Conservation (phyloP, 2,888 invertebrate species). For the Nomada fucata region DNA sequence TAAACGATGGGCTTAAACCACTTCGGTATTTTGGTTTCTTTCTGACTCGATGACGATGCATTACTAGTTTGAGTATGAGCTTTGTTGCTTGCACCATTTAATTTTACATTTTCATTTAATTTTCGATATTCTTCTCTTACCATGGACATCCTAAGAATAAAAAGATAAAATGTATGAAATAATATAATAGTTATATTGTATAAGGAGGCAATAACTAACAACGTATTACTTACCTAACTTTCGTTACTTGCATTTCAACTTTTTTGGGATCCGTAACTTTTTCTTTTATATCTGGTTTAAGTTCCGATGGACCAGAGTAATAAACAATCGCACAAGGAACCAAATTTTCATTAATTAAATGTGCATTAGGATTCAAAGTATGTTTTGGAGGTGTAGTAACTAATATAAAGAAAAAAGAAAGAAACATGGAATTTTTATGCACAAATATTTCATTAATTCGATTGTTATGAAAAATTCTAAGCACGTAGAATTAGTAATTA, state of each 20-base stretch:
- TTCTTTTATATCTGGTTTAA: constrained; percentile 87
- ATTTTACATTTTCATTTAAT: constrained; percentile 19
- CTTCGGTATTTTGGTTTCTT: constrained; percentile 69
- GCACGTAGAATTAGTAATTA: not conserved
- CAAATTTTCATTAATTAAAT: constrained; percentile 90
- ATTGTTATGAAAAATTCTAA: not conserved
- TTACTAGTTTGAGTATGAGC: not conserved
- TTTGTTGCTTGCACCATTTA: constrained; percentile 1
- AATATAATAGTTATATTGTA: not conserved
- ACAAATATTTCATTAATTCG: not conserved
- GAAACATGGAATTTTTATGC: constrained; percentile 7
- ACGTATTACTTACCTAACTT: constrained; percentile 86
- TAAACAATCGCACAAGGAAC: constrained; percentile 92
- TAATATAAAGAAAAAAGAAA: constrained; percentile 80
- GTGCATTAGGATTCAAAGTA: constrained; percentile 87
- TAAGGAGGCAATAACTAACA: not conserved
- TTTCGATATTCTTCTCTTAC: constrained; percentile 52
- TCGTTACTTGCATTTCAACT: constrained; percentile 89
- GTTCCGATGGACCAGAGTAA: constrained; percentile 85
- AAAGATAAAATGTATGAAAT: not conserved
- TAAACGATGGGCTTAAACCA: constrained; percentile 74
- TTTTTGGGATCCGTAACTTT: constrained; percentile 88
- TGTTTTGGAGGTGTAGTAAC: constrained; percentile 94
- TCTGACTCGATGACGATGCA: constrained; percentile 44
- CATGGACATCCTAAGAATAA: constrained; percentile 65